phyloP scores from a whole-genome alignment of 2,113 vertebrate genomes.

The Dicrurus megarhynchus region DNA sequence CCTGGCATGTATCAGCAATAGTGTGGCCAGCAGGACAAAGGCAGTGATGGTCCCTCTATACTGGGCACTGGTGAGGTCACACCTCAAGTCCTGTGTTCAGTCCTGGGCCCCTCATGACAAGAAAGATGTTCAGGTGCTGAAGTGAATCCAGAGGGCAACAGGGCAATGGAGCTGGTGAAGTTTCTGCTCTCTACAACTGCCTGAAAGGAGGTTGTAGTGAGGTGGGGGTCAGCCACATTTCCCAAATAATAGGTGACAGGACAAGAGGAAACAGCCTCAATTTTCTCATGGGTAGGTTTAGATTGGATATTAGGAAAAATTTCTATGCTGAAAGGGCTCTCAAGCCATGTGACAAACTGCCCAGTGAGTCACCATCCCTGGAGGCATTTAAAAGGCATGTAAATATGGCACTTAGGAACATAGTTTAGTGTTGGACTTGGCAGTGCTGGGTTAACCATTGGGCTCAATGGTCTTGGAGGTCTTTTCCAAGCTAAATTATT shows the following conservation, averaged over 20 bases:
- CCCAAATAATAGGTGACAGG: not conserved
- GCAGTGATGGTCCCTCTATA: no score
- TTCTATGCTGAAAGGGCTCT: not conserved
- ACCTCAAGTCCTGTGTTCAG: not conserved
- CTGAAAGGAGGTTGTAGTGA: not conserved
- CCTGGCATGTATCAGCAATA: not conserved
- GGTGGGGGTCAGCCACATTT: not conserved
- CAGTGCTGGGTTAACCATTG: not conserved
- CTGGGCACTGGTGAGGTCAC: not conserved
- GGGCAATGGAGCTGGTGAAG: not conserved
- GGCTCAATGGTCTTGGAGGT: not conserved
- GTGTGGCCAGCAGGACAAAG: accelerated
- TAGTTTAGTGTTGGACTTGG: not conserved
- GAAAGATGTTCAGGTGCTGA: no score
- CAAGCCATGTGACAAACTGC: not conserved
- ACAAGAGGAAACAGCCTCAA: not conserved
- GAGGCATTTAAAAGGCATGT: not conserved
- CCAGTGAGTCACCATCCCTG: not conserved
- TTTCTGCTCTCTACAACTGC: not conserved
- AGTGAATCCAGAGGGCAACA: not conserved
- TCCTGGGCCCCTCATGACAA: not conserved
- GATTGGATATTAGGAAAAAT: not conserved
- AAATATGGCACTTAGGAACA: not conserved
- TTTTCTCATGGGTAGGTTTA: not conserved
- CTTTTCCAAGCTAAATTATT: not conserved